phyloP scores from a whole-genome alignment of 2,797 vertebrate species.

The Coilia nasus region DNA sequence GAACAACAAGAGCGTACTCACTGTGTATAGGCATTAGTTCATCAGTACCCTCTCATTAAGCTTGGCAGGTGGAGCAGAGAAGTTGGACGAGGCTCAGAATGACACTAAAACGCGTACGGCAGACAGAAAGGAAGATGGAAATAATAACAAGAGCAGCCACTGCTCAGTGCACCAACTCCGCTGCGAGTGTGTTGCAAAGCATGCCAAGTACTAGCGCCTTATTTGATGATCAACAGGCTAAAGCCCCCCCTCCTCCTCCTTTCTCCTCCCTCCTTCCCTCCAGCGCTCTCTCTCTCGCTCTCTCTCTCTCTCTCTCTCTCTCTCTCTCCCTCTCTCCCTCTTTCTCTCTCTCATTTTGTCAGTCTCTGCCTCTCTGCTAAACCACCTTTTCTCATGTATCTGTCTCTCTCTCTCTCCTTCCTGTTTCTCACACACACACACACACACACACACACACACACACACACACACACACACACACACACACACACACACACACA shows the following conservation, averaged over 20 bases:
- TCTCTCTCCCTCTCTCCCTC: constrained; percentile 36
- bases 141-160: constrained; percentile 45
- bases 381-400: not conserved
- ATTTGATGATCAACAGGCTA: constrained; percentile 79
- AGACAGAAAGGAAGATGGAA: constrained; percentile 26
- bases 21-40: constrained; percentile 52
- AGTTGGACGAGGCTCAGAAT: not conserved
- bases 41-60: constrained; percentile 21
- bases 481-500: constrained; percentile 45
- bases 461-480: constrained; percentile 50
- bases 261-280: constrained; percentile 30
- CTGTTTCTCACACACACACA: constrained; percentile 31
- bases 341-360: constrained; percentile 14
- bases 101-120: not conserved
- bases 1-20: constrained; percentile 61
- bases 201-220: constrained; percentile 61
- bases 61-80: not conserved
- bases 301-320: not conserved
- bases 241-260: constrained; percentile 47
- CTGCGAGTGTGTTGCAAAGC: constrained; percentile 51
- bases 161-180: constrained; percentile 55
- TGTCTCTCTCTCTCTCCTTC: constrained; percentile 14
- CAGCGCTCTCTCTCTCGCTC: not conserved
- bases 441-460: constrained; percentile 41
- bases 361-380: not conserved